Evolutionary conservation across 1,140 invertebrate genomes (phyloP).

Genomic region (Sycobia sp.): DNA sequence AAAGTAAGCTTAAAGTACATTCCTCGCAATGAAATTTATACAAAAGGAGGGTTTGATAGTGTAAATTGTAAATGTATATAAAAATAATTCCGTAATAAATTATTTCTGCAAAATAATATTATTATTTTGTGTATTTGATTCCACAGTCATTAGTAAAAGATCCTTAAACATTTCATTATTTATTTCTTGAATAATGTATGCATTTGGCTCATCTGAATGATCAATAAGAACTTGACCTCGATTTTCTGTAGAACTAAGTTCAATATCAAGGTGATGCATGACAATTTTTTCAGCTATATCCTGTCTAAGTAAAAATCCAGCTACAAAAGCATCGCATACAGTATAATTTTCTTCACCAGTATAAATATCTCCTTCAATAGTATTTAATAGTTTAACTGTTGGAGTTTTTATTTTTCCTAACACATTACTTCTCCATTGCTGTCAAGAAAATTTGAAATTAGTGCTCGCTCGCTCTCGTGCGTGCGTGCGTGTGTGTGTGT

Average conservation of each 20-base stretch:
- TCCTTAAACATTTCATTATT: constrained; percentile 61
- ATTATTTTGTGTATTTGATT: constrained; percentile 40
- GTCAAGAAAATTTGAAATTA: too few relatives aligned
- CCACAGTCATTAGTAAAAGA: constrained; percentile 50
- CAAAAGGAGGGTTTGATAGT: constrained; percentile 19
- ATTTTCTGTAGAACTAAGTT: constrained; percentile 63
- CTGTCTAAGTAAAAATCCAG: constrained; percentile 61
- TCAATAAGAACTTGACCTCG: constrained; percentile 68
- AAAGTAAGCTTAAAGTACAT: constrained; percentile 25
- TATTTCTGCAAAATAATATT: constrained; percentile 19
- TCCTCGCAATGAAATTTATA: constrained; percentile 23
- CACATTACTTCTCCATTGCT: constrained; percentile 66
- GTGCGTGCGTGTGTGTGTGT: too few relatives aligned
- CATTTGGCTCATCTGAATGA: constrained; percentile 63
- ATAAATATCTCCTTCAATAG: constrained; percentile 61
- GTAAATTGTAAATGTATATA: neutral
- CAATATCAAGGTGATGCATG: constrained; percentile 63
- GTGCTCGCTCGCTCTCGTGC: too few relatives aligned
- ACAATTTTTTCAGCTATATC: constrained; percentile 41
- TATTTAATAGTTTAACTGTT: constrained; percentile 62
- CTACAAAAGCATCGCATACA: constrained; percentile 66
- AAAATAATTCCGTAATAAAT: too few relatives aligned
- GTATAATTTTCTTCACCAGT: constrained; percentile 46
- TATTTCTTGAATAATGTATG: constrained; percentile 62
- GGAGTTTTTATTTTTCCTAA: constrained; percentile 55